A percentile compares a stretch with the other conserved stretches of the same genome.
Conservation (phyloP, 2,113 vertebrate genomes). For the Megaceryle maxima region DNA sequence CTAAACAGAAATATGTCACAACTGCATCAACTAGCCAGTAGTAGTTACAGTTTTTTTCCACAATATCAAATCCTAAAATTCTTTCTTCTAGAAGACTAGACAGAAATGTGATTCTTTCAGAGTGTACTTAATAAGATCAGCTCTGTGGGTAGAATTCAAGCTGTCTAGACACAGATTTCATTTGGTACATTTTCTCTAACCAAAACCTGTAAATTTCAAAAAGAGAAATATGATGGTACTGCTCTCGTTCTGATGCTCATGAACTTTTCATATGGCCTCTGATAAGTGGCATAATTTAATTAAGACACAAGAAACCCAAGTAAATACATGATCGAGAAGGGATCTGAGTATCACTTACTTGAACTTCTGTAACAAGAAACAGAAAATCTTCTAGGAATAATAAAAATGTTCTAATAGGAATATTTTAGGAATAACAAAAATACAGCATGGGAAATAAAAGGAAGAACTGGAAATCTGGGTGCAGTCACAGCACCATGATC, state of each 20-base stretch:
- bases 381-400: too few relatives aligned
- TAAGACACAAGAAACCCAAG: neutral
- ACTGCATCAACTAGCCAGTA: neutral
- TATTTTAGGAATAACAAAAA: too few relatives aligned
- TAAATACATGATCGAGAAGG: neutral
- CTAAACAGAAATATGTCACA: neutral
- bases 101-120: neutral
- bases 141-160: neutral
- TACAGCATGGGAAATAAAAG: too few relatives aligned
- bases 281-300: neutral
- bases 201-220: neutral
- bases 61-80: neutral
- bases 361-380: too few relatives aligned
- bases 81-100: neutral
- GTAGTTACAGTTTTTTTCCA: neutral
- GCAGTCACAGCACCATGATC: too few relatives aligned
- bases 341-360: too few relatives aligned
- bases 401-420: too few relatives aligned
- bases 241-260: neutral
- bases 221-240: neutral
- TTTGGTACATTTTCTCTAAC: neutral
- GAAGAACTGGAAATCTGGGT: too few relatives aligned
- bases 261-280: neutral
- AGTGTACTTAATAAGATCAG: neutral
- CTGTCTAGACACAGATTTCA: neutral